Evolutionary conservation across 2,797 vertebrate genomes (phyloP).

Genomic region (Amphiprion clarkii): DNA sequence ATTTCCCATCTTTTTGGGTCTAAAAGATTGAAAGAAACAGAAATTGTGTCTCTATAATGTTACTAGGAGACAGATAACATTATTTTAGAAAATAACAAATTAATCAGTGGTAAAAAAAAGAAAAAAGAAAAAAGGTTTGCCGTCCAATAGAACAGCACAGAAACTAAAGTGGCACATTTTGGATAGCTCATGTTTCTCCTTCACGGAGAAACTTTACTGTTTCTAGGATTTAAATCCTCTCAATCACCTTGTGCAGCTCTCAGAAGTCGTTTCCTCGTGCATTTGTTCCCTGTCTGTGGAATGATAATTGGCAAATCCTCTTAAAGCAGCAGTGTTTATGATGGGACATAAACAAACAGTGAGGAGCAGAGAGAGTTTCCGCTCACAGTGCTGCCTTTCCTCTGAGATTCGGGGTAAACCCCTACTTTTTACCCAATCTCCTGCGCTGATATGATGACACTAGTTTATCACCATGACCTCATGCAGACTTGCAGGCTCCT

Average conservation of each 20-base stretch:
- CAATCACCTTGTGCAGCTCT: conserved; percentile 46
- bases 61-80: too few species aligned
- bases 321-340: conserved; percentile 70
- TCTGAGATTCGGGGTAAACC: conserved; percentile 40
- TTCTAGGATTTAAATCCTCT: conserved; percentile 30
- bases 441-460: conserved; percentile 60
- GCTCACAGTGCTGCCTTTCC: conserved; percentile 16
- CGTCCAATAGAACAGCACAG: not conserved
- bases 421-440: conserved; percentile 28
- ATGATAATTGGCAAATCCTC: conserved; percentile 76
- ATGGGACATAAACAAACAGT: conserved; percentile 71
- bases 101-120: too few species aligned
- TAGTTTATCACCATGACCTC: conserved; percentile 74
- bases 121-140: too few species aligned
- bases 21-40: too few species aligned
- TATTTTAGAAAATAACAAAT: too few species aligned
- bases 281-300: conserved; percentile 51
- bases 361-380: conserved; percentile 57
- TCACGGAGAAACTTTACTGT: conserved; percentile 4
- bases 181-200: conserved; percentile 4
- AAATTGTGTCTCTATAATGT: too few species aligned
- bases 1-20: too few species aligned
- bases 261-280: conserved; percentile 45
- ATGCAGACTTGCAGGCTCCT: conserved; percentile 74
- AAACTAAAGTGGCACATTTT: conserved; percentile 17